phyloP scores from a whole-genome alignment of 1,140 invertebrate species.

The Drosophila tropicalis region DNA sequence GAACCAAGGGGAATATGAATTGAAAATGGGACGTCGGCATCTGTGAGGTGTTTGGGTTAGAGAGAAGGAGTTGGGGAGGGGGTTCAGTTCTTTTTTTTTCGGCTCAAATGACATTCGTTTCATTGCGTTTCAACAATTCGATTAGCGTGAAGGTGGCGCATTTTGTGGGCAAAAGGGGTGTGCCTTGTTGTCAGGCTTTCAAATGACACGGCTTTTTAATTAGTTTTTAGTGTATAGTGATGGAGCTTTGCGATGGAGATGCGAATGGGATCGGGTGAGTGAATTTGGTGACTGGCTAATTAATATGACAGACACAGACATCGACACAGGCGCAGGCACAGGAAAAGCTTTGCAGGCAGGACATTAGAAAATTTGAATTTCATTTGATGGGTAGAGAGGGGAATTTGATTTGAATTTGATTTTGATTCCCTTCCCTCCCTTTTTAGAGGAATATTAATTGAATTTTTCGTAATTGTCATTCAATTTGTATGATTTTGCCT shows the following conservation, averaged over 20 bases:
- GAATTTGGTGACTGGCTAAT: slow-evolving; percentile 59
- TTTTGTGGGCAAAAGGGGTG: background rate
- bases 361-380: slow-evolving; percentile 54
- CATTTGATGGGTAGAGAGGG: slow-evolving; percentile 19
- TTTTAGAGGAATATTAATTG: background rate
- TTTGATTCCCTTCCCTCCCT: background rate
- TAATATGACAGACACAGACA: slow-evolving; percentile 70
- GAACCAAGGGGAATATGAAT: slow-evolving; percentile 35
- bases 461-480: slow-evolving; percentile 5
- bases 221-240: slow-evolving; percentile 65
- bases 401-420: slow-evolving; percentile 10
- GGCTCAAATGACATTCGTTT: slow-evolving; percentile 49
- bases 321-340: background rate
- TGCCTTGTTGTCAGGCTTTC: slow-evolving; percentile 25
- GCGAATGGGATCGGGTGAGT: background rate
- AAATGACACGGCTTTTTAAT: slow-evolving; percentile 72
- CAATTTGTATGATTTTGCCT: background rate
- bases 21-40: slow-evolving; percentile 13
- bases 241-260: background rate
- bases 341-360: background rate
- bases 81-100: background rate
- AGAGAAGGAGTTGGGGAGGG: background rate
- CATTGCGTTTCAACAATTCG: slow-evolving; percentile 62
- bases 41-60: background rate
- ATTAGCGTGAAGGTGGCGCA: slow-evolving; percentile 36